Base-by-base conservation (phyloP, 2,113 vertebrate genomes). In the Perca schrenkii region DNA sequence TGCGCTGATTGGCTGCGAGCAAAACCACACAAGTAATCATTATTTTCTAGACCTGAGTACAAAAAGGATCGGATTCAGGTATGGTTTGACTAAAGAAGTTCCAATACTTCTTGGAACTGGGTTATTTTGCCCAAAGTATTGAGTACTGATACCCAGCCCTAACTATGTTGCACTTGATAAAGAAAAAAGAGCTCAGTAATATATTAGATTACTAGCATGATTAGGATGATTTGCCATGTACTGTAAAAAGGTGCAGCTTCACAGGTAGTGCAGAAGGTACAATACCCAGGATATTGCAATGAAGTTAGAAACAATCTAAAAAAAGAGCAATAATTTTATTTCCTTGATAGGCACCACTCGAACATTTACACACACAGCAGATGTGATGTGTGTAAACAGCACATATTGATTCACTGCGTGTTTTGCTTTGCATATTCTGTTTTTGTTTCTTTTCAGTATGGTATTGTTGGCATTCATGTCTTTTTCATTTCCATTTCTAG, bases 401-500 rank as follows among this genome's bases (percentile, higher is more conserved):
- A 71, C 13, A 34, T 31, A 60, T 40, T 47, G 2, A 56, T 71
- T 65, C 15, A 34, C 43, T 25, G 25, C 46, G 31, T 65, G 19
- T 36, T 17, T 15, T 21, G 15, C 21, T 46, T 70, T 28, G 36
- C 12, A 21, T 43, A 31, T 63, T 52, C 28, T 57, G 54, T 3
- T 47, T 53, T 63, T 22, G 21, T 46, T 60, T 40, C 2, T 63
- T 34, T 13, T 22, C n/a, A 17, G 3, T 47, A 11, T n/a, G 49
- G 25, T 72, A 22, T 50, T 52, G 15, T 21, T 19, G 8, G 31
- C 31, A 22, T 36, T 67, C 17, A 36, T 34, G 13, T 58, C 11
- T 54, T 69, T n/a, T 77, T 56, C 7, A 19, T 66, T 4, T 68
- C 15, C 3, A 13, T 69, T 67, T 50, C 3, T 28, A 94, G 98